phyloP scores from a whole-genome alignment of 1,140 invertebrate species.

The Hylaeus volcanicus region DNA sequence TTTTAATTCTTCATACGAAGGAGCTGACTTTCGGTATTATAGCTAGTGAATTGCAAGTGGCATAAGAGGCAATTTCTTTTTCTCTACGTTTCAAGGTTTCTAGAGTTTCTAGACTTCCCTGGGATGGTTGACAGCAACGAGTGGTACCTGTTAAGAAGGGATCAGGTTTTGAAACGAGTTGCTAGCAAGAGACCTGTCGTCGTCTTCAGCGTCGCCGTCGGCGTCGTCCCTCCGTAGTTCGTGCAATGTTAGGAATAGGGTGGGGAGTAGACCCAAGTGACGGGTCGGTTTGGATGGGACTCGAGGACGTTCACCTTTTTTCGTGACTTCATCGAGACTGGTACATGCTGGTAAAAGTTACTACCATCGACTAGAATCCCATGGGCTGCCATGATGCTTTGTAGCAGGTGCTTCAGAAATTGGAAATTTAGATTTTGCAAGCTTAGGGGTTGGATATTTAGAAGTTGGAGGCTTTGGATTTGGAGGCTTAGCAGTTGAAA shows the following conservation, averaged over 20 bases:
- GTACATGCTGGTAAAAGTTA: constrained; percentile 61
- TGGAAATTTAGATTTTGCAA: not conserved
- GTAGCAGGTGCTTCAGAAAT: too few relatives aligned
- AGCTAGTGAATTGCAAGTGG: not conserved
- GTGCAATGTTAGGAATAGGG: not conserved
- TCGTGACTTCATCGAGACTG: constrained; percentile 74
- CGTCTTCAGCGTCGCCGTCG: constrained; percentile 30
- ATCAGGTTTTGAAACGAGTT: constrained; percentile 64
- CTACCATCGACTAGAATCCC: constrained; percentile 53
- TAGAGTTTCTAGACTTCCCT: constrained; percentile 58
- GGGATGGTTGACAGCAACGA: not conserved
- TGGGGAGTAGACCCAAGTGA: constrained; percentile 58
- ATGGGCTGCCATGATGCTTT: constrained; percentile 13
- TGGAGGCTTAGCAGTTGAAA: too few relatives aligned
- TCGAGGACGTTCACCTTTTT: constrained; percentile 80
- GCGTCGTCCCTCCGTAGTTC: constrained; percentile 7
- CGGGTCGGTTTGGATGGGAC: constrained; percentile 72
- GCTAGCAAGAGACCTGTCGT: constrained; percentile 37
- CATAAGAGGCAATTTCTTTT: not conserved
- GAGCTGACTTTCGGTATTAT: not conserved
- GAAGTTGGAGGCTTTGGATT: too few relatives aligned
- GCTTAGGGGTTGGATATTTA: too few relatives aligned
- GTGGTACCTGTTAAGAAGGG: constrained; percentile 42
- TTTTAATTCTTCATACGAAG: not conserved
- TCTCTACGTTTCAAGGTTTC: constrained; percentile 37